These are phyloP conservation scores for Cheilosia impressa DNA, from an alignment of 2,888 invertebrate species.

Conservation along the genomic window DNA sequence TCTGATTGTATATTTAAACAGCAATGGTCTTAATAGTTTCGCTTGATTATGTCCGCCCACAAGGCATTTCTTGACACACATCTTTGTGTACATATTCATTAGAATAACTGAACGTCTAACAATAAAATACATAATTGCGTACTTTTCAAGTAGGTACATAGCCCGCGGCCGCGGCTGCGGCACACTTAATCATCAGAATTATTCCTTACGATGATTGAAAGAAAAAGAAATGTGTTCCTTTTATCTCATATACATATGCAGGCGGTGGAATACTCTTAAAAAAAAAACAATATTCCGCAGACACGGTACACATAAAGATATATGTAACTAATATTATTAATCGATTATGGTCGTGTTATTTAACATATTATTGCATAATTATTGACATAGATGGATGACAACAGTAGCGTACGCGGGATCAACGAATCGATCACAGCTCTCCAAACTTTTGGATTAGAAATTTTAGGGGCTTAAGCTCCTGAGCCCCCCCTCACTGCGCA, in stretches of 20 bases:
- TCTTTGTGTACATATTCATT: slow-evolving; percentile 13
- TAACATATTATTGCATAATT: neutral
- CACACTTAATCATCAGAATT: neutral
- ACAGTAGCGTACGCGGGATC: neutral
- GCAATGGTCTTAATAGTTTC: slow-evolving; percentile 5
- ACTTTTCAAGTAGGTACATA: slow-evolving; percentile 14
- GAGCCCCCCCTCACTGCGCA: neutral
- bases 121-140: slow-evolving; percentile 1
- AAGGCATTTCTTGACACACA: slow-evolving; percentile 49
- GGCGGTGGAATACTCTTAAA: neutral
- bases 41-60: slow-evolving; percentile 35
- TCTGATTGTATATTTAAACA: slow-evolving; percentile 7
- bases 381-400: slow-evolving; percentile 16
- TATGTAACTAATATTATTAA: neutral
- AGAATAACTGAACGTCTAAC: slow-evolving; percentile 15
- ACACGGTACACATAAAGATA: no score
- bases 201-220: slow-evolving; percentile 9
- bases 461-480: no score
- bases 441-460: no score
- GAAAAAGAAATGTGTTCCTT: neutral
- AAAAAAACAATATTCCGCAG: neutral
- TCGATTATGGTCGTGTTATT: neutral
- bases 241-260: neutral
- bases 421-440: no score
- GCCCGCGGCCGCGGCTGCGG: slow-evolving; percentile 16